Evolutionary conservation across 2,113 vertebrate genomes (phyloP), one percentile per base, ranked within the genome.

Genomic region (Nansenia antarctica): DNA sequence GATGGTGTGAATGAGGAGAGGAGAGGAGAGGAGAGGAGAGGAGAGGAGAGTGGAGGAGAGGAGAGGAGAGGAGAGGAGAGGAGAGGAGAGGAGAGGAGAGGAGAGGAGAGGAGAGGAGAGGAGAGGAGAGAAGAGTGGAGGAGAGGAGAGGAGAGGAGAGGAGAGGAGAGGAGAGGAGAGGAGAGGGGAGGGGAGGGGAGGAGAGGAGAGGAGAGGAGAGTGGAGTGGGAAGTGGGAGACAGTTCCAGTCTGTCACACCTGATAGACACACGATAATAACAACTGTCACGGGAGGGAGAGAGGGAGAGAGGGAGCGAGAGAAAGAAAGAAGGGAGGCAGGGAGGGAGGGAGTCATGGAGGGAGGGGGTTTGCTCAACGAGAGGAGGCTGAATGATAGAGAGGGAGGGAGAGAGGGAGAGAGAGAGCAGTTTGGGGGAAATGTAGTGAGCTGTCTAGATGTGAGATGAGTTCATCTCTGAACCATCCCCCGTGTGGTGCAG

Each of bases 161-260:
- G 47, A 71, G 66, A 60, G 22, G 49, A 26, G 53, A 7, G 2
- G 32, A 29, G n/a, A 3, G 37, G 7, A 18, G n/a, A 65, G 42
- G 27, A 37, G 29, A 30, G 68, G 15, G 52, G 31, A 26, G n/a
- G 12, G 8, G 47, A 22, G 15, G 39, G 58, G 66, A 60, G 22
- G 49, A 26, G 53, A 7, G 2, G 32, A 29, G n/a, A 3, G 37
- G 7, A 18, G n/a, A 65, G 42, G 27, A 37, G 29, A 30, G 68
- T n/a, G n/a, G n/a, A n/a, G n/a, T n/a, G n/a, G n/a, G n/a, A n/a
- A n/a, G n/a, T n/a, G n/a, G 2, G 37, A 71, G 67, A 71, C 66
- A n/a, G 73, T 24, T 53, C 34, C 71, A 67, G 39, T 62, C 68
- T 8, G 35, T 84, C 76, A 60, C 78, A 80, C 73, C 79, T 79